Base-by-base conservation (phyloP, 1,140 invertebrate genomes). In the Laupala kohalensis region DNA sequence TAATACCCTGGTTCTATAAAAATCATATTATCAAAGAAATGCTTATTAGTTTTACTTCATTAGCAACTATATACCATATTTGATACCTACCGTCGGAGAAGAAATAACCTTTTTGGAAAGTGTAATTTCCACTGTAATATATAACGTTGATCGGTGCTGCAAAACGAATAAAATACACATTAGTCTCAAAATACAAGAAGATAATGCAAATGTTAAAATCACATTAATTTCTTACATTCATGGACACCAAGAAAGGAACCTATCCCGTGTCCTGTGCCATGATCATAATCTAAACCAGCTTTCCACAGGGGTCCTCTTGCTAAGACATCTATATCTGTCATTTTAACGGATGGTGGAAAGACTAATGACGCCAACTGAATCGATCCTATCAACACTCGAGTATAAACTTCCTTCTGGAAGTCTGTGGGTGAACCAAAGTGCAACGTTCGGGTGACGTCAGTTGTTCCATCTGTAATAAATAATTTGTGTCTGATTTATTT, bases 221-320 rank as follows among this genome's bases (percentile, higher is more conserved):
- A 23, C 23, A 66, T 24, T 23, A 66, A 66, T 66, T 12, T 23
- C 77, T 78, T 81, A 91, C 92, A 88, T 88, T 96, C 93, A 78
- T 93, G 90, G 64, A 93, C 89, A 74, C 88, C 90, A 4, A 92
- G 84, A 77, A 93, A 96, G 23, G 92, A 86, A 0, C 95, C 95
- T 25, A 97, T 91, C 9, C 95, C 95, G 79, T 96, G 93, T 4
- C 95, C 92, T 0, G 94, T 95, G 4, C 91, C 92, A 78, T 96
- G 93, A 23, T 86, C 81, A 78, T 94, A 97, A 79, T 98, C 91
- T 72, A 90, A 84, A 65, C 91, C 90, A 29, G 84, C 81, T 25
- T 87, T 84, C 93, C 94, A 97, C 4, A 97, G 81, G n/a, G 89
- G 85, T 37, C 86, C 84, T 24, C 95, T 82, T 0, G 91, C 91